A percentile compares a stretch with the other conserved stretches of the same genome.
phyloP scores from a whole-genome alignment of 2,888 invertebrate species.

The Tyria jacobaeae region DNA sequence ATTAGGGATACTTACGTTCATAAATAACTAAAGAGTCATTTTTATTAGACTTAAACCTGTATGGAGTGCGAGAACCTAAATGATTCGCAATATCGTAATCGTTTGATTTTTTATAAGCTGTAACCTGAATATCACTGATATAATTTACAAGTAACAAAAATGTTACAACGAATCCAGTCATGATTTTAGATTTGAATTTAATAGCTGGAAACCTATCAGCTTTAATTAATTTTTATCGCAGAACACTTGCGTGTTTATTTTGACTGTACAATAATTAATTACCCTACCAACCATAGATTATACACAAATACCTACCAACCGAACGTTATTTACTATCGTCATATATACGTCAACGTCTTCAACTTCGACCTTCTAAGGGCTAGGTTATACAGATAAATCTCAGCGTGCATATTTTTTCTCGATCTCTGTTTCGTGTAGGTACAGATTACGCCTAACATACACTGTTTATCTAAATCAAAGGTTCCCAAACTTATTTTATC shows the following conservation, averaged over 20 bases:
- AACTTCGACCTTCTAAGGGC: too few relatives aligned
- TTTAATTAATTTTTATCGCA: neutral
- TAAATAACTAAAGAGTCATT: slow-evolving; percentile 87
- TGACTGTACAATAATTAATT: neutral
- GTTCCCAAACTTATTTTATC: too few relatives aligned
- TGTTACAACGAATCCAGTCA: slow-evolving; percentile 31
- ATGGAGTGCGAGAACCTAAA: slow-evolving; percentile 91
- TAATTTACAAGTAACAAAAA: slow-evolving; percentile 27
- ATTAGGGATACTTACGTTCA: slow-evolving; percentile 80
- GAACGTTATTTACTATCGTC: too few relatives aligned
- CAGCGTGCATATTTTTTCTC: too few relatives aligned
- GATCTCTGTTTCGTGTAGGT: too few relatives aligned
- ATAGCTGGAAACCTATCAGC: neutral
- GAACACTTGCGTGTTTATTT: neutral
- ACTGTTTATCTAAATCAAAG: too few relatives aligned
- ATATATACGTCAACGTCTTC: too few relatives aligned
- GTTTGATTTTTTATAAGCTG: slow-evolving; percentile 36
- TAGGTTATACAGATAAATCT: too few relatives aligned
- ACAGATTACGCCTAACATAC: too few relatives aligned
- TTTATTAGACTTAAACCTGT: slow-evolving; percentile 89
- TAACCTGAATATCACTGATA: slow-evolving; percentile 22
- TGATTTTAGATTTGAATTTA: slow-evolving; percentile 18
- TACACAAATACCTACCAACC: too few relatives aligned
- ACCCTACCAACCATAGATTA: too few relatives aligned
- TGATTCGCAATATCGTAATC: slow-evolving; percentile 69